Evolutionary conservation across 2,797 vertebrate species (phyloP).

Genomic region (Spinibarbus caldwelli): DNA sequence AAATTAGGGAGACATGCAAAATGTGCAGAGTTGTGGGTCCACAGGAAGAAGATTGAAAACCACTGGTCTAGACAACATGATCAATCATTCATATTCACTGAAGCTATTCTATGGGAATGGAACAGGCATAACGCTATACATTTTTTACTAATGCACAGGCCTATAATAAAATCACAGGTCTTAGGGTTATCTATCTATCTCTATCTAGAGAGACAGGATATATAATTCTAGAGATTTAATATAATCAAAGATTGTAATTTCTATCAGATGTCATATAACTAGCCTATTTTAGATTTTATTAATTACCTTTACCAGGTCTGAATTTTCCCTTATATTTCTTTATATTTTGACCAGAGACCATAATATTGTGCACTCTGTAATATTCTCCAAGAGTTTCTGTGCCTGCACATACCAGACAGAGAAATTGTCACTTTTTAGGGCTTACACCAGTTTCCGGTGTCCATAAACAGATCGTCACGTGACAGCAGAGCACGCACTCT

Average conservation of each 20-base stretch:
- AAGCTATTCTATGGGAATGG: not conserved
- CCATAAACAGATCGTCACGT: constrained; percentile 58
- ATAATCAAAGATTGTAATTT: not conserved
- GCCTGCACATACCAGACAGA: not conserved
- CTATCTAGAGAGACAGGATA: not conserved
- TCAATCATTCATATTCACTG: constrained; percentile 27
- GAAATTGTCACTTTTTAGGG: not conserved
- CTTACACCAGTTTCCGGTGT: not conserved
- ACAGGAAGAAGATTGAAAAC: too few species aligned
- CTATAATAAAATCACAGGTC: not conserved
- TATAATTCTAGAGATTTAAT: not conserved
- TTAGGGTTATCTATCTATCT: not conserved
- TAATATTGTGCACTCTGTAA: not conserved
- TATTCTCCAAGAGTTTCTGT: not conserved
- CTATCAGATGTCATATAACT: not conserved
- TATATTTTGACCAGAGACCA: not conserved
- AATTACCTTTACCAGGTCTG: not conserved
- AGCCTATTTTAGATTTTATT: not conserved
- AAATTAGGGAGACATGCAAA: too few species aligned
- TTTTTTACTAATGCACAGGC: not conserved
- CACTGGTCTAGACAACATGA: constrained; percentile 4
- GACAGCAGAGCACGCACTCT: accelerated
- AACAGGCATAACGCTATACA: not conserved
- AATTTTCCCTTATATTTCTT: not conserved
- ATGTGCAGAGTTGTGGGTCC: too few species aligned